A percentile compares a stretch with the other conserved stretches of the same genome.
Evolutionary conservation across 2,113 vertebrate genomes (phyloP).

Genomic region (Amphiprion ocellaris): DNA sequence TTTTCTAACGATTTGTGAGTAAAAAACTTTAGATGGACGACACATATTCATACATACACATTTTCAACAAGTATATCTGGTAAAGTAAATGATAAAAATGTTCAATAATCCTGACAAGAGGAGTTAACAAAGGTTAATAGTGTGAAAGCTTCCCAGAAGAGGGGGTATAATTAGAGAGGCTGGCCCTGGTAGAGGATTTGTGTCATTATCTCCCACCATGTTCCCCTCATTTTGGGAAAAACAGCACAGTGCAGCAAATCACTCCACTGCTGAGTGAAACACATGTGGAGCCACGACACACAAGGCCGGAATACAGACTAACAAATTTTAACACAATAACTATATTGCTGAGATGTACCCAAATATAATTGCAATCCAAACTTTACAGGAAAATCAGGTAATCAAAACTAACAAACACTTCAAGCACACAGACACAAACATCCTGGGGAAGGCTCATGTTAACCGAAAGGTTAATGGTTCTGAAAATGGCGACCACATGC

Average conservation of each 20-base stretch:
- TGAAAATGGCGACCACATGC: constrained; percentile 61
- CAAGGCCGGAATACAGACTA: neutral
- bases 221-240: constrained; percentile 6
- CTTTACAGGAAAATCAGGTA: neutral
- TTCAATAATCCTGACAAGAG: constrained; percentile 11
- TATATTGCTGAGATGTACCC: neutral
- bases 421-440: neutral
- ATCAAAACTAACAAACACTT: neutral
- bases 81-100: constrained; percentile 3
- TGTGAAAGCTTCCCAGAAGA: constrained; percentile 55
- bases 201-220: constrained; percentile 59
- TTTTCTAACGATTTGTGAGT: constrained; percentile 16
- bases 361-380: neutral
- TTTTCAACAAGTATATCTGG: neutral
- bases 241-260: constrained; percentile 20
- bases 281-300: constrained; percentile 18
- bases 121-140: constrained; percentile 47
- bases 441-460: constrained; percentile 18
- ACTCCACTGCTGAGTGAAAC: neutral
- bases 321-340: neutral
- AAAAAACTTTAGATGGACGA: neutral
- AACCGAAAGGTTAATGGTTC: constrained; percentile 67
- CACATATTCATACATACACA: neutral
- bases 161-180: constrained; percentile 55
- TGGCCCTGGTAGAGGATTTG: constrained; percentile 46